Conservation (phyloP, 53 echinoderm and acorn worm species). For the Echinometra lucunter region DNA sequence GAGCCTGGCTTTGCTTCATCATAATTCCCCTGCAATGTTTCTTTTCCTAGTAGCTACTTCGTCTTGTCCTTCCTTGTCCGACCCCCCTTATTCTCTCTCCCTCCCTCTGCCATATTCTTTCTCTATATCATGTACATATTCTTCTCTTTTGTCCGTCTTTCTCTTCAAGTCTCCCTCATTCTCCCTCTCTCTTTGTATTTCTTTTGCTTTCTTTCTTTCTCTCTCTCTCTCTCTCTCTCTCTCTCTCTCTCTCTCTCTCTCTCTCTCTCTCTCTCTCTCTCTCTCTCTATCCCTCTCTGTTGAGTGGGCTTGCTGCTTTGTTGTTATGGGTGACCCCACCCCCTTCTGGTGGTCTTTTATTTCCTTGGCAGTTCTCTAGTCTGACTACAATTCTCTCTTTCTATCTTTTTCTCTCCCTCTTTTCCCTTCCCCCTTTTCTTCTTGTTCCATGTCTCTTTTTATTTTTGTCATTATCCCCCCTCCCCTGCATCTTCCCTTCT, state of each 20-base stretch:
- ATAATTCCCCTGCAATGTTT: slow-evolving; percentile 32
- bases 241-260: background rate
- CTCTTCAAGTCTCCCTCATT: background rate
- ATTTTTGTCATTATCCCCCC: background rate
- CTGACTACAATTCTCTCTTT: no score
- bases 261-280: background rate
- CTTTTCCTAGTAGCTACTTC: slow-evolving; percentile 7
- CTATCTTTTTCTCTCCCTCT: background rate
- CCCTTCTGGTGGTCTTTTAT: no score
- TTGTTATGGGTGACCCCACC: no score
- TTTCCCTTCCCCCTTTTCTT: no score
- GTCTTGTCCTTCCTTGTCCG: slow-evolving; percentile 28
- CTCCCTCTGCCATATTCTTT: background rate
- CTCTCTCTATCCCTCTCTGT: background rate
- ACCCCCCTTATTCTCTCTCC: background rate
- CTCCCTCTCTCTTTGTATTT: background rate
- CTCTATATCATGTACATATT: background rate
- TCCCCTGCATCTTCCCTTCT: background rate
- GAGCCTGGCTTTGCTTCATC: slow-evolving; percentile 4
- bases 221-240: background rate
- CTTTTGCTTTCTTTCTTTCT: background rate
- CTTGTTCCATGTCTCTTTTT: no score
- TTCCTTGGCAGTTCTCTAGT: no score
- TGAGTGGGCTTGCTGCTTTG: no score
- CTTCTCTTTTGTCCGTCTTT: background rate